Base-by-base conservation (phyloP, 2,888 invertebrate species). In the Andrena fulva region DNA sequence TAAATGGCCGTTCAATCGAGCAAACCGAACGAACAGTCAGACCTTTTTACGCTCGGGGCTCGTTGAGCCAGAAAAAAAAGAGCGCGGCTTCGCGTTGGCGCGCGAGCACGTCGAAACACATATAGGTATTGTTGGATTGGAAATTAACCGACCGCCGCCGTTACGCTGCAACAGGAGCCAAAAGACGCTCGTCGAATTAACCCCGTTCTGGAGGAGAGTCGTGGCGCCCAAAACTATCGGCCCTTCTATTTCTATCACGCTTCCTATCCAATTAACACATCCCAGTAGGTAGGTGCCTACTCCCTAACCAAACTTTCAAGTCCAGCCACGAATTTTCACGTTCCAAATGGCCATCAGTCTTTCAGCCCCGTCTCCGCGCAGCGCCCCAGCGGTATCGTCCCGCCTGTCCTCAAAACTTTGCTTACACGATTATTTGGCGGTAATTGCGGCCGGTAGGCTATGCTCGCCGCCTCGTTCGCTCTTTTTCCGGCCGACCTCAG, bases 1-100 rank as follows among this genome's bases (percentile, higher is more conserved):
- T 85, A 87, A 87, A 87, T 75, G 80, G 74, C 62, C 83, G 80
- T 75, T 73, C 85, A 83, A 86, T 87, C 80, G 87, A 75, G 85
- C 80, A 72, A 70, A 81, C 74, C 69, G 70, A 80, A 70, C 80
- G 60, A 35, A 59, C 71, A 27, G 29, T 63, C 29, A 20, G 56
- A 67, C 56, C 74, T 67, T 69, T 76, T 69, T 54, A 54, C 69
- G 60, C 66, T 48, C 69, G 60, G 20, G 72, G 59, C 62, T 71
- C 83, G 60, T 31, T 77, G 74, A 74, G 63, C 70, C 70, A 72
- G 77, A 76, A 86, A 76, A 82, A 75, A 66, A 62, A 7, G 24
- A 59, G 48, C 27, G 54, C 74, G 79, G 10, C 56, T 42, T 50
- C 42, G 52, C 70, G 60, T 71, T 80, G 54, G 56, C 35, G 52